Base-by-base conservation (phyloP, 2,113 vertebrate genomes). In the Eonycteris spelaea region DNA sequence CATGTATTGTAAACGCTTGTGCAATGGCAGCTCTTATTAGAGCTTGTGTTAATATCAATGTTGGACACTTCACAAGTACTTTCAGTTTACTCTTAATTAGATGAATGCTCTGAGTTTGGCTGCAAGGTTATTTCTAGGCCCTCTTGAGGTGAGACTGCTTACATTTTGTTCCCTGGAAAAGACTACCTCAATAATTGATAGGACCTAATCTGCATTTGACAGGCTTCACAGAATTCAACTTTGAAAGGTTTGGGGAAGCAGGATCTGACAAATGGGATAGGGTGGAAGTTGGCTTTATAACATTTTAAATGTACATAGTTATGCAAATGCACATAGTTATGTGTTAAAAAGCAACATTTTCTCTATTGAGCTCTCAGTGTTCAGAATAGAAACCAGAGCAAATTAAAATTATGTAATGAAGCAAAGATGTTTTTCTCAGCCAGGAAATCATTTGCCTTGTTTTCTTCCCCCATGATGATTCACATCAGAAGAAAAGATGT, bases 401-500 rank as follows among this genome's bases (percentile, higher is more conserved):
- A 97, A 97, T 97, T 96, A 96, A 93, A 97, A 96, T 97, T 95
- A 97, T 93, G 70, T 91, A 97, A 98, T 94, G 95, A 96, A 97
- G 94, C 79, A 96, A 92, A 96, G 84, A 94, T 97, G 67, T 95
- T 97, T 98, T 92, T 88, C 91, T 95, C 63, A 94, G 57, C 59
- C 89, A 94, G 93, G 89, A 97, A 96, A 97, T 95, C 93, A 94
- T 96, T 89, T 91, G 45, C 83, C 93, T 97, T 97, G 91, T 97
- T 97, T 97, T 96, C 83, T 96, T 97, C 24, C 35, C 79, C 74
- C 43, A 55, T 85, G 93, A 96, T 96, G 94, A 96, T 96, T 95
- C 95, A 95, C 48, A 94, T 95, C 94, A 90, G 65, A 96, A 97
- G 86, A 95, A 96, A 95, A 89, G 80, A 94, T 95, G 71, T 94